Evolutionary conservation across 2,797 vertebrate species (phyloP).

Genomic region (Falco novaeseelandiae): DNA sequence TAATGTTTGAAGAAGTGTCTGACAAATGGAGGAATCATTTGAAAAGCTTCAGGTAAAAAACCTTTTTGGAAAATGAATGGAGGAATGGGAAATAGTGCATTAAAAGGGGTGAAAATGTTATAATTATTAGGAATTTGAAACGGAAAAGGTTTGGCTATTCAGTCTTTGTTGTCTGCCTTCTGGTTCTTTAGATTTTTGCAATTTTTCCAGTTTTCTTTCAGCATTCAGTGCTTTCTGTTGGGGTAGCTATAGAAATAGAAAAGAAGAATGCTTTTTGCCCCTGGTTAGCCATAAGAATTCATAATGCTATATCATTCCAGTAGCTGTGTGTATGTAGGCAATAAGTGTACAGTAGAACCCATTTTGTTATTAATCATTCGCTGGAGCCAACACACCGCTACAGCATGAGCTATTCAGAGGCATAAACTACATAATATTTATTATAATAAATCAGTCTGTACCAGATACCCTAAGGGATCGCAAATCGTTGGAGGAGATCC

Average conservation of each 20-base stretch:
- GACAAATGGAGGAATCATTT: not conserved
- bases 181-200: conserved; percentile 6
- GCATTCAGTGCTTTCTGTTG: conserved; percentile 36
- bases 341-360: conserved; percentile 40
- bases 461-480: not conserved
- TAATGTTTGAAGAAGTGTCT: not conserved
- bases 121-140: not conserved
- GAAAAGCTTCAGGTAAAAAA: conserved; percentile 24
- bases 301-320: conserved; percentile 63
- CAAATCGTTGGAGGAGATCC: not conserved
- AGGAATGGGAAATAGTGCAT: not conserved
- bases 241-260: conserved; percentile 43
- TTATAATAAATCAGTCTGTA: conserved; percentile 51
- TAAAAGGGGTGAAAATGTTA: not conserved
- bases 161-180: conserved; percentile 1
- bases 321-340: conserved; percentile 38
- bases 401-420: not conserved
- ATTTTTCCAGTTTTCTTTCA: conserved; percentile 26
- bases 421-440: conserved; percentile 37
- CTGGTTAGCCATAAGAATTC: conserved; percentile 69
- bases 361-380: conserved; percentile 64
- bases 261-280: conserved; percentile 62
- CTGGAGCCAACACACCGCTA: not conserved
- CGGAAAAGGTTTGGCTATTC: not conserved
- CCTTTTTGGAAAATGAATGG: not conserved